phyloP scores from a whole-genome alignment of 2,113 vertebrate genomes.

The Lophura nycthemera region DNA sequence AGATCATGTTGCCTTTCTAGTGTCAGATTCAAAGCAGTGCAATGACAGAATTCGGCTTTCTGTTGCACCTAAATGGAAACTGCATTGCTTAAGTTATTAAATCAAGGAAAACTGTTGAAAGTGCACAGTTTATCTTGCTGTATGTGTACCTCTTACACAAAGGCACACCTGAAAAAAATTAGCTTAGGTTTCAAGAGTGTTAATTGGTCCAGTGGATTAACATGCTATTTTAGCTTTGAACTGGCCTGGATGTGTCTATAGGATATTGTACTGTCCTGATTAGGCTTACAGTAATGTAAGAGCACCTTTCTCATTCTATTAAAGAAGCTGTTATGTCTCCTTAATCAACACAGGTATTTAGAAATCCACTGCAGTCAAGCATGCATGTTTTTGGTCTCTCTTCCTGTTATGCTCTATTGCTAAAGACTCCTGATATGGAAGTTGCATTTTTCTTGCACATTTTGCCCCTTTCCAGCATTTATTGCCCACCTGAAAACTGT shows the following conservation, averaged over 20 bases:
- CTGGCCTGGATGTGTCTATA: neutral
- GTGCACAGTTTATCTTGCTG: neutral
- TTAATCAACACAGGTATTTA: neutral
- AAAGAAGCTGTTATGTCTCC: neutral
- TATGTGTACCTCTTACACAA: neutral
- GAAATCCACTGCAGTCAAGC: neutral
- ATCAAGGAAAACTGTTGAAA: neutral
- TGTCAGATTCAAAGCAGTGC: neutral
- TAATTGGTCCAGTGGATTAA: constrained; percentile 53
- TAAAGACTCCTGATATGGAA: neutral
- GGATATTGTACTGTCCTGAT: neutral
- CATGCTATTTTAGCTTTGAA: constrained; percentile 42
- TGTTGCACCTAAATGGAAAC: neutral
- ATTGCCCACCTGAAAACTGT: neutral
- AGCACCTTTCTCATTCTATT: neutral
- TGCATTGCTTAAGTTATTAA: neutral
- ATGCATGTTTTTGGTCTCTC: neutral
- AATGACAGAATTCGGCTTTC: neutral
- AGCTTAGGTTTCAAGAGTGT: neutral
- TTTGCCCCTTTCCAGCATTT: neutral
- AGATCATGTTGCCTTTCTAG: neutral
- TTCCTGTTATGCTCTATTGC: neutral
- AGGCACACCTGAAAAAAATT: constrained; percentile 5
- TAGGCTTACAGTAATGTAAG: neutral
- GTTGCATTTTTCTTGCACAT: neutral